Conservation (phyloP, 2,113 vertebrate species). For the Cyanoderma ruficeps region DNA sequence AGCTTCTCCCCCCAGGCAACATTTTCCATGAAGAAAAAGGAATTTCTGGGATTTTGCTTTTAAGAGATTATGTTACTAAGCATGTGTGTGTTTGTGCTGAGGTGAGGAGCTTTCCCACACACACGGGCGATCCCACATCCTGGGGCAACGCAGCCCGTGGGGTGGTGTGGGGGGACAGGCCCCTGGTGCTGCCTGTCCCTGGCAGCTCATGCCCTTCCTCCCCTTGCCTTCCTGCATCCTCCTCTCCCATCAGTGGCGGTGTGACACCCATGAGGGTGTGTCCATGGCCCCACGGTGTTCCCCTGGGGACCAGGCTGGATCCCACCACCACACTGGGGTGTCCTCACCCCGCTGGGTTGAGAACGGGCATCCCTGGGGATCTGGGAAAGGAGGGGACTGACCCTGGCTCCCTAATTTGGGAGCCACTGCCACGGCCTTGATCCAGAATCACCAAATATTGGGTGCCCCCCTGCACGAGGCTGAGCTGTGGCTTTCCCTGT, state of each 20-base stretch:
- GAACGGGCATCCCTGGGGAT: not conserved
- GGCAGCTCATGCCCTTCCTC: not conserved
- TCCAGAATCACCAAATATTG: fast-evolving
- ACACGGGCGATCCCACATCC: not conserved
- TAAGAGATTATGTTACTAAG: conserved; percentile 62
- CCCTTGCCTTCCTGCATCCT: not conserved
- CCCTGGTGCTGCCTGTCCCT: not conserved
- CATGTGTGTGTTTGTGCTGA: not conserved
- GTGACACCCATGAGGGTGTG: fast-evolving
- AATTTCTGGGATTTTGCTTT: conserved; percentile 64
- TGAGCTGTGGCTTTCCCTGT: not conserved
- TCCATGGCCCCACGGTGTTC: fast-evolving
- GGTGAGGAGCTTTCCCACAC: not conserved
- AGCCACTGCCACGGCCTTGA: fast-evolving
- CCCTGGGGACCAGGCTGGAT: too few relatives aligned
- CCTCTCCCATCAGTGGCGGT: fast-evolving
- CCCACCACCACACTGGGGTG: fast-evolving
- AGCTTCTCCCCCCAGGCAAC: conserved; percentile 60
- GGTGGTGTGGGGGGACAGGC: not conserved
- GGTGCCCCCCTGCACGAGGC: not conserved
- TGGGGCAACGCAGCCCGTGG: not conserved
- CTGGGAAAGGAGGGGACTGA: not conserved
- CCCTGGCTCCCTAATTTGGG: not conserved
- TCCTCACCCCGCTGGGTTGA: not conserved
- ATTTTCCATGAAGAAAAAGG: conserved; percentile 56